Conservation (phyloP, 2,797 vertebrate genomes). For the Danio tinwini region DNA sequence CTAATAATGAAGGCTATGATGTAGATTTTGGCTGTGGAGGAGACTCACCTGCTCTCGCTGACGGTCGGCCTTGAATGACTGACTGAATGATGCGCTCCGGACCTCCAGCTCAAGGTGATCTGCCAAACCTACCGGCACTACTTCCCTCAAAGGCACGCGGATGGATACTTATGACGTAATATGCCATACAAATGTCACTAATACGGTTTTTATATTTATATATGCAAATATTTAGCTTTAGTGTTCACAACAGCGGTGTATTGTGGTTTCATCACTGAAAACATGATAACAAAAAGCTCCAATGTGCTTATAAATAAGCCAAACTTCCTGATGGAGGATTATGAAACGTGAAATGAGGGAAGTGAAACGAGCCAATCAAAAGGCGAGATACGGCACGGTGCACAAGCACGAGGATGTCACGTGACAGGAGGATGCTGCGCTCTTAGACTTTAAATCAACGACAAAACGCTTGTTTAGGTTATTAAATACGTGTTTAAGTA, state of each 20-base stretch:
- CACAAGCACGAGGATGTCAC: slow-evolving; percentile 32
- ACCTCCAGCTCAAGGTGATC: slow-evolving; percentile 77
- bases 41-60: slow-evolving; percentile 63
- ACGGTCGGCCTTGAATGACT: neutral
- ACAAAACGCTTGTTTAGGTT: neutral
- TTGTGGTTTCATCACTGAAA: neutral
- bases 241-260: rapidly evolving
- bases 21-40: neutral
- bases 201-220: neutral
- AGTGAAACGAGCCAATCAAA: slow-evolving; percentile 38
- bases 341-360: slow-evolving; percentile 30
- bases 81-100: slow-evolving; percentile 55
- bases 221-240: neutral
- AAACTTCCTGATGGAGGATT: slow-evolving; percentile 61
- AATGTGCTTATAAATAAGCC: neutral
- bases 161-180: neutral
- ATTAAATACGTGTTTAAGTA: neutral
- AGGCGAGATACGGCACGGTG: neutral
- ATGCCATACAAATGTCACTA: neutral
- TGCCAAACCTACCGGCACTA: slow-evolving; percentile 67
- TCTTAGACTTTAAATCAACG: neutral
- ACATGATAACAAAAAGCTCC: too few species aligned
- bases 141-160: slow-evolving; percentile 72
- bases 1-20: neutral
- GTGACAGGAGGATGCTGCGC: slow-evolving; percentile 11